These are phyloP conservation scores for Petrocephalus sullivani DNA, from an alignment of 2,797 vertebrate genomes.

Conservation along the genomic window DNA sequence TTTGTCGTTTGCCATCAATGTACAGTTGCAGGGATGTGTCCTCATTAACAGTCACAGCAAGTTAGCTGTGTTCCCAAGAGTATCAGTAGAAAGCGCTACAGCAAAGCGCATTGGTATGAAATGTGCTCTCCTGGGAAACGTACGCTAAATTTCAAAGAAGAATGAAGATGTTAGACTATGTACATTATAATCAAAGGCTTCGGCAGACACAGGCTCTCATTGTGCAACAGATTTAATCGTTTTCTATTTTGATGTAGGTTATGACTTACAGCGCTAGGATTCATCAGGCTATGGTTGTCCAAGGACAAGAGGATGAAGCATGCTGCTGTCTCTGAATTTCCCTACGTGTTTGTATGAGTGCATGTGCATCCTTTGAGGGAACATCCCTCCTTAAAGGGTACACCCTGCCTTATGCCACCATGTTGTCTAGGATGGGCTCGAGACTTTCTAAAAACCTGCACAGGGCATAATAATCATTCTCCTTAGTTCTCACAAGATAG, in stretches of 20 bases:
- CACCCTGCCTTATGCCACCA: background rate
- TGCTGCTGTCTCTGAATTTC: background rate
- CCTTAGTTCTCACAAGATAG: background rate
- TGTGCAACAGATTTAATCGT: background rate
- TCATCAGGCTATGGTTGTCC: background rate
- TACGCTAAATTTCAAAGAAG: background rate
- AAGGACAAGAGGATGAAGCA: background rate
- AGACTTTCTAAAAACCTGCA: background rate
- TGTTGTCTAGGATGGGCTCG: background rate
- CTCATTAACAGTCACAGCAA: background rate
- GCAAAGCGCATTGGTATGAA: background rate
- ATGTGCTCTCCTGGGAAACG: background rate
- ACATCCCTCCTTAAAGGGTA: background rate
- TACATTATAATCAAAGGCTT: conserved; percentile 8
- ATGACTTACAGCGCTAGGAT: background rate
- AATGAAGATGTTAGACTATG: background rate
- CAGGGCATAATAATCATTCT: background rate
- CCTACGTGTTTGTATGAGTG: background rate
- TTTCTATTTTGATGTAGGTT: background rate
- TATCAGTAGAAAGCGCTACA: background rate
- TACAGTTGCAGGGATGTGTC: background rate
- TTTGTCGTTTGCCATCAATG: background rate
- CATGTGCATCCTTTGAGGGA: background rate
- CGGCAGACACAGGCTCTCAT: background rate
- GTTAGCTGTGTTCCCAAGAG: background rate